Base-by-base conservation (phyloP, 1,140 invertebrate genomes). In the Zophobas atratus region DNA sequence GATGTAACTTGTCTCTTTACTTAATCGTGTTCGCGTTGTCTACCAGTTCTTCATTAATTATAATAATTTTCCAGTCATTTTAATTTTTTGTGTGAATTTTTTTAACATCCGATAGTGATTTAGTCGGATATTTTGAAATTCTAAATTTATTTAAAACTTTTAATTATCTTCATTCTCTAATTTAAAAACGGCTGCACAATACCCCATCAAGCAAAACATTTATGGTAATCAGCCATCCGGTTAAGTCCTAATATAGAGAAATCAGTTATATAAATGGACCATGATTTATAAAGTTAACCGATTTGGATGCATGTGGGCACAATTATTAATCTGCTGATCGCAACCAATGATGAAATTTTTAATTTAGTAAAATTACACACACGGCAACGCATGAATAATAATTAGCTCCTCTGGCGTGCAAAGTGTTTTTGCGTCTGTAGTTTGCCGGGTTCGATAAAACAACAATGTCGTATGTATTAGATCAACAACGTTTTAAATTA, bases 401-500 rank as follows among this genome's bases (percentile, higher is more conserved):
- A 20, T 20, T 20, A 20, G 20, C 20, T 20, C 20, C 20, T 20
- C 20, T 20, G 20, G 20, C 20, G 20, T 20, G 20, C 20, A 20
- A 20, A 20, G 20, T 20, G 20, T 20, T 20, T 20, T 20, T 20
- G 20, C 20, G 20, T 20, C 20, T 20, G 20, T 20, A 20, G 20
- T 20, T 20, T 20, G 20, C 20, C 20, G 20, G 20, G 20, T 20
- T 20, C 20, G 20, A 20, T 20, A 20, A 20, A 20, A 63, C 39
- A 36, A n/a, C 6, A 63, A 63, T 38, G 56, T 20, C 0, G 57
- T 20, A 20, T 20, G 20, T 8, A 32, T 63, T 63, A 63, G 57
- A 51, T 63, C 39, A 63, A 63, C 57, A 63, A 63, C 57, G 57
- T 32, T 63, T 63, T 39, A 63, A 63, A 63, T 63, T 63, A 63